These are phyloP conservation scores for Chrysemys picta DNA, from an alignment of 2,113 vertebrate genomes.

Conservation along the genomic window DNA sequence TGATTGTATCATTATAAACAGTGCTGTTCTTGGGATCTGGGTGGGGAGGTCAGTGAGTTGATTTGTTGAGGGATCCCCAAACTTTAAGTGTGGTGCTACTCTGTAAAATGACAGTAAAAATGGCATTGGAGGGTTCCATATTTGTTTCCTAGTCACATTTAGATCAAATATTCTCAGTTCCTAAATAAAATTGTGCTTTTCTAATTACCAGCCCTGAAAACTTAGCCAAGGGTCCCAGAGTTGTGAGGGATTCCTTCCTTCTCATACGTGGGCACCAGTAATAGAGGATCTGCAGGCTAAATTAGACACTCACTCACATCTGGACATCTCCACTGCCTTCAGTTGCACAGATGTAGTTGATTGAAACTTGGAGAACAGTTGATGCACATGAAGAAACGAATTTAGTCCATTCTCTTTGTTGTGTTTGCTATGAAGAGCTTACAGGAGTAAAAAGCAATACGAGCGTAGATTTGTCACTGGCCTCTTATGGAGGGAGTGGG, in stretches of 20 bases:
- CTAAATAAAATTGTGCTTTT: background rate
- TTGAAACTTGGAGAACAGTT: background rate
- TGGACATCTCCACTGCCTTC: background rate
- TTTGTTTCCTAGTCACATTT: background rate
- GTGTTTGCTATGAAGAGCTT: background rate
- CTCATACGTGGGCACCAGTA: background rate
- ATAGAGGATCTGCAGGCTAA: background rate
- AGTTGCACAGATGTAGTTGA: rapidly evolving
- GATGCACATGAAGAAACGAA: background rate
- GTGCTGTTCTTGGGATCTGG: background rate
- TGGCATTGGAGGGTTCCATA: background rate
- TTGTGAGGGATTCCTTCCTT: background rate
- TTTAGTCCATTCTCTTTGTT: background rate
- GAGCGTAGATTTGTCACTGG: background rate
- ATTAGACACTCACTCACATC: rapidly evolving
- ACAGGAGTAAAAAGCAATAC: background rate
- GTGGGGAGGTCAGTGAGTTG: background rate
- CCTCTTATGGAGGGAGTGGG: no score
- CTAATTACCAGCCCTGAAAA: background rate
- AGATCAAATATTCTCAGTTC: background rate
- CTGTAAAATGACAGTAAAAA: background rate
- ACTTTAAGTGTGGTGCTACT: background rate
- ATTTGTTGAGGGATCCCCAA: background rate
- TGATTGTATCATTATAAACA: background rate
- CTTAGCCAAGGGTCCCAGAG: background rate